Base-by-base conservation (phyloP, 2,888 invertebrate species). In the Leucophenga maculata region DNA sequence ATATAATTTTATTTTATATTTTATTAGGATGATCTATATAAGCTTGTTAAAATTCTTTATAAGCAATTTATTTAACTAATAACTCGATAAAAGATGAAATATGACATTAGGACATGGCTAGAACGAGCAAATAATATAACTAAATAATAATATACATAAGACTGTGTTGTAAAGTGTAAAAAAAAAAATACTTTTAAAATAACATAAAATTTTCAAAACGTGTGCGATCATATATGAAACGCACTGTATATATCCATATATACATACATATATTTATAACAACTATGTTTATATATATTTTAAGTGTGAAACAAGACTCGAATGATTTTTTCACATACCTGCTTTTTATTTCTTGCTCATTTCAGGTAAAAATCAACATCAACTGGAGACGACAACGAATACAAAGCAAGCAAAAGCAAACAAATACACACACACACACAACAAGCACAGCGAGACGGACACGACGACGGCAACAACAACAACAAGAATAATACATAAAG, bases 291-390 rank as follows among this genome's bases (percentile, higher is more conserved):
- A 3, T 48, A 26, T 55, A 55, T 22, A 26, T 9, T 32, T 72
- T 72, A 83, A 78, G 78, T 80, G 83, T 83, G 78, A 82, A 83
- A 80, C 78, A 78, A 83, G 82, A 83, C 74, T 82, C 82, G 20
- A 18, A 18, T 52, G 3, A 1, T 60, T 57, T 83, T 75, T 75
- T 77, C 76, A 83, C 76, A 75, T 83, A 83, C 82, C 80, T 80
- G 84, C 78, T 74, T 83, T 74, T 83, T 79, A 76, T 82, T 80
- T 80, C 62, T 64, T 75, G 39, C 39, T 39, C 39, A 80, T 80
- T 80, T 80, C 80, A 80, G 80, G 80, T 83, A 83, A 83, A 57
- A 57, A 80, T 78, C 78, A 75, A 73, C 76, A 75, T 76, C 83
- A 72, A 80, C 78, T 77, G 73, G 74, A 70, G 78, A 78, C 39